Evolutionary conservation across 2,888 invertebrate species (phyloP), one percentile per base, ranked within the genome.

Genomic region (Teinopalpus imperialis): DNA sequence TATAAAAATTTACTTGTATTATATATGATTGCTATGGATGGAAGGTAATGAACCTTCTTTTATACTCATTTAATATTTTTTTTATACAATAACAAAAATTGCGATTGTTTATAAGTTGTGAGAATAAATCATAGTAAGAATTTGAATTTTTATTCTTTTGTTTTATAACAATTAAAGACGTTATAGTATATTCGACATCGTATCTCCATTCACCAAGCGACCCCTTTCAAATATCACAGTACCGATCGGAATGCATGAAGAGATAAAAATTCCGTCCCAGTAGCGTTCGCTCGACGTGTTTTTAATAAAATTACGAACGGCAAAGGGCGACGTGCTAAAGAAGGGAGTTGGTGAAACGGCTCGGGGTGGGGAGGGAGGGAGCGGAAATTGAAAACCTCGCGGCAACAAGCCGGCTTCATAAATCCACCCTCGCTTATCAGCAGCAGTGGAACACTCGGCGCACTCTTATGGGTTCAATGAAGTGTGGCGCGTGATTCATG

Each of bases 251-350:
- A 70, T 72, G 70, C 63, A 66, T 27, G 66, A 61, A 71, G 67
- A 76, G 81, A 82, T 82, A 82, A 81, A 82, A 81, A 75, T 82
- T 81, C 81, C 72, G 68, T 60, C 64, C 56, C 53, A 61, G 66
- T 57, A 48, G 58, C 55, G 58, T 56, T 57, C 53, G 46, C 34
- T 12, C 62, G 69, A 64, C 69, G 70, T 70, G 71, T 80, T 82
- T 83, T 86, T 86, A 86, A 85, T 86, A 83, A 85, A 80, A 86
- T 86, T 83, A 86, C 80, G 58, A 66, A 50, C 51, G 61, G 57
- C 56, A 47, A 51, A 54, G 49, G 44, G 37, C 23, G 31, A 32
- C 42, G 48, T 53, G 52, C 44, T 61, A 51, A 24, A 47, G 52
- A 56, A 53, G 59, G 48, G 52, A 44, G 26, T 39, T 43, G 51